phyloP scores from a whole-genome alignment of 2,113 vertebrate species.

The Sminthopsis crassicaudata region DNA sequence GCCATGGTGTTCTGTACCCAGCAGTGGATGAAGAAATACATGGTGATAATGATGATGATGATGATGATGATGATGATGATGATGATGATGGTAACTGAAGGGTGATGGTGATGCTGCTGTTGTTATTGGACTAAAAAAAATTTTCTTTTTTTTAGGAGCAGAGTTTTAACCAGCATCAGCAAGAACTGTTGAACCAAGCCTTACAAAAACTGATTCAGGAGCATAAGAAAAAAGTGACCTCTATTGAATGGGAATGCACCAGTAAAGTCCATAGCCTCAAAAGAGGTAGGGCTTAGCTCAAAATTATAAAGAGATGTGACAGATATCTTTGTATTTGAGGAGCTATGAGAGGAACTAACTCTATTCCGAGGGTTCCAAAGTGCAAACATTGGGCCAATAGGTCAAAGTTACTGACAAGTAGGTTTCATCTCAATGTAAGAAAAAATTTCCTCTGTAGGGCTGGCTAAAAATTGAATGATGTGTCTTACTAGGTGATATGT shows the following conservation, averaged over 20 bases:
- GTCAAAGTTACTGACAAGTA: not conserved
- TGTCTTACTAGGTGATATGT: not conserved
- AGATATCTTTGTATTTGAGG: not conserved
- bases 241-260: conserved; percentile 80
- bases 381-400: not conserved
- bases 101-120: not conserved
- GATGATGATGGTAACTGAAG: too few species aligned
- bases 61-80: not conserved
- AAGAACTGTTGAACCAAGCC: conserved; percentile 81
- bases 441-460: not conserved
- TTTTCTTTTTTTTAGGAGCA: conserved; percentile 74
- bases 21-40: not conserved
- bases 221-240: conserved; percentile 82
- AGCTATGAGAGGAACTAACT: not conserved
- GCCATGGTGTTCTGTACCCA: not conserved
- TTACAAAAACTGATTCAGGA: conserved; percentile 83
- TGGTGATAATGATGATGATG: not conserved
- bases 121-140: not conserved
- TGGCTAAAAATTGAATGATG: not conserved
- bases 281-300: conserved; percentile 69
- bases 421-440: not conserved
- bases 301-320: not conserved
- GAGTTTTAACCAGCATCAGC: conserved; percentile 81
- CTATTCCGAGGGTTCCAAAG: not conserved
- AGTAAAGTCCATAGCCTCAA: conserved; percentile 82